These are phyloP conservation scores for Nothocercus nigrocapillus DNA, from an alignment of 2,113 vertebrate species.

Conservation along the genomic window DNA sequence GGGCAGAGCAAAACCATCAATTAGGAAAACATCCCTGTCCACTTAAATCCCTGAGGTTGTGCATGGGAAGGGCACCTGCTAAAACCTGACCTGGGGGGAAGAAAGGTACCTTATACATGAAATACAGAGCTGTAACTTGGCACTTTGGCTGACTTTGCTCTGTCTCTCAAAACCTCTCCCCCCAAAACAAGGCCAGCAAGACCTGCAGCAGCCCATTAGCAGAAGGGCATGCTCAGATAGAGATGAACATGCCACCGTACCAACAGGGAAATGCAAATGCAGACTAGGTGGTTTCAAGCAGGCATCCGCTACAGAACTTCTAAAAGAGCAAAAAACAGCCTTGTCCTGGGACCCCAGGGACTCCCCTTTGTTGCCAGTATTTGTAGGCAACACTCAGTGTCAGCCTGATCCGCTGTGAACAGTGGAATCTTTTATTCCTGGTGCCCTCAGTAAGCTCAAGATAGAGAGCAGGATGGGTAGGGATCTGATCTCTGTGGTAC, in stretches of 20 bases:
- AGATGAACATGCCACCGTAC: fast-evolving
- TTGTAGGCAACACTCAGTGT: fast-evolving
- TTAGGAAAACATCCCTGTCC: neutral
- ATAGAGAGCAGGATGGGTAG: neutral
- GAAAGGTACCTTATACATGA: neutral
- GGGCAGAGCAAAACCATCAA: neutral
- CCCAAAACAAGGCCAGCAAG: neutral
- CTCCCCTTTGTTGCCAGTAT: neutral
- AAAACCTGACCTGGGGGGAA: neutral
- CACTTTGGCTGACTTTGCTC: neutral
- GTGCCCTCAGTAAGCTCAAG: neutral
- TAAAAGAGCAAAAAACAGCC: fast-evolving
- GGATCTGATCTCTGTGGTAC: neutral
- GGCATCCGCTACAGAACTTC: neutral
- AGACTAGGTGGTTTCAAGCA: neutral
- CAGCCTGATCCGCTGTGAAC: neutral
- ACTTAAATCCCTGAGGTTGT: neutral
- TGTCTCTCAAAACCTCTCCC: neutral
- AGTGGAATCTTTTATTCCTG: neutral
- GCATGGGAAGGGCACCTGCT: neutral
- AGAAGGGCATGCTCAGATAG: neutral
- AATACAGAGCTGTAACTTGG: neutral
- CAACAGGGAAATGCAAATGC: neutral
- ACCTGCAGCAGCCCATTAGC: neutral
- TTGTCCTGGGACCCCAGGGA: neutral